A percentile compares a stretch with the other conserved stretches of the same genome.
Conservation (phyloP, 2,888 invertebrate genomes). For the Nemurella pictetii region DNA sequence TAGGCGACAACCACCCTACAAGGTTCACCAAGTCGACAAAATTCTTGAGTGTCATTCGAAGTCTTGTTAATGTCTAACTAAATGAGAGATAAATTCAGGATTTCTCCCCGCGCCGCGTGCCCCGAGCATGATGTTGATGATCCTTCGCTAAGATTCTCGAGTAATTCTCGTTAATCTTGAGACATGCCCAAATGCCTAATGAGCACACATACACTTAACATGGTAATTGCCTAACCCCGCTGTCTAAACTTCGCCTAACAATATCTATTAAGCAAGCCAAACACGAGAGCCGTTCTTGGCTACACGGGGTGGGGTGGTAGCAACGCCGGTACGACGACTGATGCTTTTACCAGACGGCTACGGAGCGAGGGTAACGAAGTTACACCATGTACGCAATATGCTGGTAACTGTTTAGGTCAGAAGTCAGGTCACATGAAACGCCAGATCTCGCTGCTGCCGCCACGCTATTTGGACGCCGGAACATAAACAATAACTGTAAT, state of each 20-base stretch:
- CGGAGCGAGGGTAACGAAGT: not conserved
- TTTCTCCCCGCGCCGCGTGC: not conserved
- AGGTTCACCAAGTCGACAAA: not conserved
- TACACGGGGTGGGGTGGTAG: no score
- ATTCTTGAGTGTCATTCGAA: not conserved
- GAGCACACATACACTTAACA: not conserved
- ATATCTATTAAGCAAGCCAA: not conserved
- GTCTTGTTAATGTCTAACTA: not conserved
- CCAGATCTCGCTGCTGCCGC: no score
- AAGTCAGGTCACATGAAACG: not conserved
- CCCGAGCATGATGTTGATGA: not conserved
- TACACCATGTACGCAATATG: not conserved
- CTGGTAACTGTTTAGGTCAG: not conserved
- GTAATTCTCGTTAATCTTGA: not conserved
- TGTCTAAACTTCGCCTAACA: not conserved
- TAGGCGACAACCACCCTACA: not conserved
- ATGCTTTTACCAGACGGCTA: no score
- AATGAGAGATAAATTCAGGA: not conserved
- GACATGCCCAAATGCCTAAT: not conserved
- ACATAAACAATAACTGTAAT: not conserved
- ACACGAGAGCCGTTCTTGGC: not conserved
- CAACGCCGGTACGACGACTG: no score
- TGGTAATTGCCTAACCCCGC: not conserved
- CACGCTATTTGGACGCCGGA: not conserved
- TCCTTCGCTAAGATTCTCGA: not conserved